A percentile compares a stretch with the other conserved stretches of the same genome.
Evolutionary conservation across 2,888 invertebrate species (phyloP).

Genomic region (Mylabris sibirica): DNA sequence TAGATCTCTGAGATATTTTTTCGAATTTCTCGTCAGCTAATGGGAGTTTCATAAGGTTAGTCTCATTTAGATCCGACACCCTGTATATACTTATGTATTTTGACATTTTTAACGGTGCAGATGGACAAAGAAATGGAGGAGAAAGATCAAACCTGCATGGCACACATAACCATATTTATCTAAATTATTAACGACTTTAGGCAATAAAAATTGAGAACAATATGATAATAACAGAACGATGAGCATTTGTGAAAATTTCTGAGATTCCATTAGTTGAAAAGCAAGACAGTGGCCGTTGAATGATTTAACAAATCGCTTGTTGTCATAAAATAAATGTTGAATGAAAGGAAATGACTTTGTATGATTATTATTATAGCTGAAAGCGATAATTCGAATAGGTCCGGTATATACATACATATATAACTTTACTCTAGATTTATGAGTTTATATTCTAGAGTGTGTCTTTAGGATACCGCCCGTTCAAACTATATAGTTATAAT

Average conservation of each 20-base stretch:
- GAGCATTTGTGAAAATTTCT: neutral
- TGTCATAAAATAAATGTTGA: neutral
- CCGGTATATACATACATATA: too few species aligned
- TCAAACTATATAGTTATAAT: neutral
- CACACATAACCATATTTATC: slow-evolving; percentile 3
- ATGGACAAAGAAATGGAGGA: neutral
- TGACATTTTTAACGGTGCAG: neutral
- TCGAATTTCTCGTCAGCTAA: too few species aligned
- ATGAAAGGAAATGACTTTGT: slow-evolving; percentile 12
- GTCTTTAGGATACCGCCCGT: slow-evolving; percentile 1
- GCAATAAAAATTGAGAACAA: slow-evolving; percentile 4
- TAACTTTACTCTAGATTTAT: slow-evolving; percentile 9
- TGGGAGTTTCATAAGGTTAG: too few species aligned
- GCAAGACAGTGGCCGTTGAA: slow-evolving; percentile 2
- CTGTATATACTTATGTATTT: neutral
- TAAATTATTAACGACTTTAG: neutral
- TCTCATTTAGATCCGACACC: too few species aligned
- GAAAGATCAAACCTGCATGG: neutral
- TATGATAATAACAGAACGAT: neutral
- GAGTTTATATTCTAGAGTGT: neutral
- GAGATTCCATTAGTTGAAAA: neutral
- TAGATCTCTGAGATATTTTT: too few species aligned
- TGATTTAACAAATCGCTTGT: slow-evolving; percentile 2
- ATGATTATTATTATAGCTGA: slow-evolving; percentile 11
- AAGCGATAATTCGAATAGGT: slow-evolving; percentile 8